phyloP scores from a whole-genome alignment of 1,140 invertebrate genomes.

The Aphaenogaster floridana region DNA sequence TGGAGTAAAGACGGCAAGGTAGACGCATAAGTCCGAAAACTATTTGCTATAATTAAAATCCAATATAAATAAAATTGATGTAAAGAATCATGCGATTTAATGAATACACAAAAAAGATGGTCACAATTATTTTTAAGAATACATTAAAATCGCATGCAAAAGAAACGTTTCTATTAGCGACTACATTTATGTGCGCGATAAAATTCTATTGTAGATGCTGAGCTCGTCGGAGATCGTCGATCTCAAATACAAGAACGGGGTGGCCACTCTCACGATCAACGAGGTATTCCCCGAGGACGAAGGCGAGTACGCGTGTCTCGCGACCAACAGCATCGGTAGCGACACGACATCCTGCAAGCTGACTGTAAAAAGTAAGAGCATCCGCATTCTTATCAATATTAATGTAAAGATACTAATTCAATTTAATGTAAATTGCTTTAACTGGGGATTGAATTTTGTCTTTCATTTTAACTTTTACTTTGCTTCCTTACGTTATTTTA shows the following conservation, averaged over 20 bases:
- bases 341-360: constrained; percentile 94
- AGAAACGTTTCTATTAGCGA: neutral
- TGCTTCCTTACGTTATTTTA: neutral
- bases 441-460: neutral
- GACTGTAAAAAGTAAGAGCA: constrained; percentile 92
- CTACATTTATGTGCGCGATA: neutral
- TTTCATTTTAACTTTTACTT: neutral
- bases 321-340: constrained; percentile 95
- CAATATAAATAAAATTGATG: neutral
- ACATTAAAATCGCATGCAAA: neutral
- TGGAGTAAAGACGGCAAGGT: constrained; percentile 95
- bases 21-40: constrained; percentile 27
- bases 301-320: constrained; percentile 95
- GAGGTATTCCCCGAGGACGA: constrained; percentile 98
- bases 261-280: constrained; percentile 94
- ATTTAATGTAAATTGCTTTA: neutral
- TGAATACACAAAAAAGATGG: neutral
- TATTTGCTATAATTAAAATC: neutral
- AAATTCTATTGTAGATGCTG: constrained; percentile 84
- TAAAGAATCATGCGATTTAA: neutral
- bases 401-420: constrained; percentile 22
- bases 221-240: constrained; percentile 95
- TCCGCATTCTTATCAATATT: constrained; percentile 69
- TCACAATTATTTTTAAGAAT: neutral
- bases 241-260: constrained; percentile 95